Conservation (phyloP, 2,113 vertebrate species). For the Anser brachyrhynchus region DNA sequence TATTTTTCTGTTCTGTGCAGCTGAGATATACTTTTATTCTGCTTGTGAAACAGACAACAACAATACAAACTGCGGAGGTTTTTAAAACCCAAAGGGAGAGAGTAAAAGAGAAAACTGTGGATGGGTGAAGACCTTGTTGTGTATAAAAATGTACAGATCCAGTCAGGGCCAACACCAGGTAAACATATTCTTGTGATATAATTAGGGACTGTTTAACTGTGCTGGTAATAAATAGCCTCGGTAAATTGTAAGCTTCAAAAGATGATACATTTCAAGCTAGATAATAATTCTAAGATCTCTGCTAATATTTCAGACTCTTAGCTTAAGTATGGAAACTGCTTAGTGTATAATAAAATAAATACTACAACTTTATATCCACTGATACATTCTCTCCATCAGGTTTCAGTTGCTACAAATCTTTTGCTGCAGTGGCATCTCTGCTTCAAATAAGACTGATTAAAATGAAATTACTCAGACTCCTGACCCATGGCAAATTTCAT, state of each 20-base stretch:
- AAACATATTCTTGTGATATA: not conserved
- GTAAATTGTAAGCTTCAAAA: not conserved
- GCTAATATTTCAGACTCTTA: constrained; percentile 14
- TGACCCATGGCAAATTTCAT: constrained; percentile 79
- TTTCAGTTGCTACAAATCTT: constrained; percentile 29
- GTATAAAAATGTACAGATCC: not conserved
- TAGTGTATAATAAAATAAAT: not conserved
- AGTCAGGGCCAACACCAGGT: not conserved
- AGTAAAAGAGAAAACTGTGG: not conserved
- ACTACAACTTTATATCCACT: not conserved
- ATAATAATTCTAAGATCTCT: not conserved
- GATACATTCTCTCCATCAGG: not conserved
- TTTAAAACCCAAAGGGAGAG: not conserved
- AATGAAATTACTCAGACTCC: constrained; percentile 78
- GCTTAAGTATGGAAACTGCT: not conserved
- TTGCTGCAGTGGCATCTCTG: constrained; percentile 44
- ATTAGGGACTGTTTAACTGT: not conserved
- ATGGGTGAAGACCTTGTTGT: not conserved
- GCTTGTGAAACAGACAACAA: not conserved
- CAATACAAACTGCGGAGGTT: not conserved
- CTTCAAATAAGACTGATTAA: constrained; percentile 79
- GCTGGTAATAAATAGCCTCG: not conserved
- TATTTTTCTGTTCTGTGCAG: constrained; percentile 2
- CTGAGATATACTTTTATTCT: not conserved
- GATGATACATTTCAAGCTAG: not conserved